Evolutionary conservation across 1,140 invertebrate genomes (phyloP).

Genomic region (Hyphantria cunea): DNA sequence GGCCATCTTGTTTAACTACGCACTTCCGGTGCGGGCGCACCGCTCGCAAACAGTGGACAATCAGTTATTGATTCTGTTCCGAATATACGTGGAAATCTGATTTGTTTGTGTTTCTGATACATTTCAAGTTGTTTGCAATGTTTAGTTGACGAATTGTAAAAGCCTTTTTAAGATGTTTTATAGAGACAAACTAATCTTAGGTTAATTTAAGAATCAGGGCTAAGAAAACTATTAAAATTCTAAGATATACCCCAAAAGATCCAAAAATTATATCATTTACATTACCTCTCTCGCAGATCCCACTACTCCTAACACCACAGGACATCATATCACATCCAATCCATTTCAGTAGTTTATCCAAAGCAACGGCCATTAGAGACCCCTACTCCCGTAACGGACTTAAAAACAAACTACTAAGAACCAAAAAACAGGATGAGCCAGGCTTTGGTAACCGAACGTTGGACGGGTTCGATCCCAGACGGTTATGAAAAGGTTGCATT

Average conservation of each 20-base stretch:
- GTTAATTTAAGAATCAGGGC: too few relatives aligned
- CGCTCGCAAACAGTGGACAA: slow-evolving; percentile 13
- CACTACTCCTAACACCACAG: too few relatives aligned
- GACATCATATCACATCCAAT: background rate
- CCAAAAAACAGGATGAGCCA: slow-evolving; percentile 41
- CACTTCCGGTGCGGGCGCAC: slow-evolving; percentile 61
- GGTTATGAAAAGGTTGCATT: slow-evolving; percentile 73
- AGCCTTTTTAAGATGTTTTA: too few relatives aligned
- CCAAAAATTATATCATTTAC: too few relatives aligned
- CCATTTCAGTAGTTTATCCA: slow-evolving; percentile 1
- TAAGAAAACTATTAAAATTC: too few relatives aligned
- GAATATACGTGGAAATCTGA: background rate
- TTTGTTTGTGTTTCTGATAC: background rate
- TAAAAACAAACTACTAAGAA: slow-evolving; percentile 18
- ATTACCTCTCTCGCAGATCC: too few relatives aligned
- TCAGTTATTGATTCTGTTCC: slow-evolving; percentile 12
- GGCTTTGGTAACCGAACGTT: slow-evolving; percentile 64
- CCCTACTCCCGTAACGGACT: slow-evolving; percentile 13
- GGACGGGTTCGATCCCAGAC: slow-evolving; percentile 61
- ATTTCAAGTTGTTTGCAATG: background rate
- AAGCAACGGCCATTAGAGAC: background rate
- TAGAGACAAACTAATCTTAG: too few relatives aligned
- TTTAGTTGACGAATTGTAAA: background rate
- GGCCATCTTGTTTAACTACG: slow-evolving; percentile 76
- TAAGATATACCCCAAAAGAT: too few relatives aligned